Percentiles rank a stretch among this genome's conserved stretches.
phyloP scores from a whole-genome alignment of 2,888 invertebrate species.

The Euclidia mi region DNA sequence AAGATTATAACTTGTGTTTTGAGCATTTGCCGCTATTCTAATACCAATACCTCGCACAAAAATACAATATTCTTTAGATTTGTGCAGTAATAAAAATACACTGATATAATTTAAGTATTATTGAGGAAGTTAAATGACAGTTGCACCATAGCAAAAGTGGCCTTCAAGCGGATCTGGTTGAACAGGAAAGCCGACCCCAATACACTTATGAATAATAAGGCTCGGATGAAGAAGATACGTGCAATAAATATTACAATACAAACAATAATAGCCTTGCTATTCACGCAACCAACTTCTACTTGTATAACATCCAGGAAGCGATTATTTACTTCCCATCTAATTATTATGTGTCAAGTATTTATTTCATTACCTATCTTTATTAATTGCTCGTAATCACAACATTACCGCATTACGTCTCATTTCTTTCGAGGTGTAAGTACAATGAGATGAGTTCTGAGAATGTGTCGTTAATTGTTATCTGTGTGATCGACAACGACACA shows the following conservation, averaged over 20 bases:
- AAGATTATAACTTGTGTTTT: too few relatives aligned
- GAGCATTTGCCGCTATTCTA: too few relatives aligned
- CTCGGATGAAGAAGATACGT: too few relatives aligned
- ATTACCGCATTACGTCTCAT: constrained; percentile 9
- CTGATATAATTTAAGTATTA: too few relatives aligned
- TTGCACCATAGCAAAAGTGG: too few relatives aligned
- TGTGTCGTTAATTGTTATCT: constrained; percentile 22
- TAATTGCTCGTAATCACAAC: constrained; percentile 26
- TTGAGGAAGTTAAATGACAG: too few relatives aligned
- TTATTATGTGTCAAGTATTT: constrained; percentile 29
- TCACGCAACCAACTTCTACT: constrained; percentile 23
- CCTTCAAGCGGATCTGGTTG: too few relatives aligned
- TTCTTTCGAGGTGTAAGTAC: constrained; percentile 5
- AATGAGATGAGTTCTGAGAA: constrained; percentile 11
- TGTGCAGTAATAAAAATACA: too few relatives aligned
- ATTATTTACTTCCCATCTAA: constrained; percentile 16
- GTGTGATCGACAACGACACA: constrained; percentile 39
- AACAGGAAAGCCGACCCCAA: too few relatives aligned
- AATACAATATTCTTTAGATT: too few relatives aligned
- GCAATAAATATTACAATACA: constrained; percentile 8
- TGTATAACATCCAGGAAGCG: constrained; percentile 12
- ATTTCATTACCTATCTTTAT: constrained; percentile 35
- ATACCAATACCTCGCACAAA: too few relatives aligned
- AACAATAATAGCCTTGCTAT: constrained; percentile 25
- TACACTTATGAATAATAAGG: too few relatives aligned